phyloP scores from a whole-genome alignment of 2,113 vertebrate genomes.

The Ceyx melanurus region DNA sequence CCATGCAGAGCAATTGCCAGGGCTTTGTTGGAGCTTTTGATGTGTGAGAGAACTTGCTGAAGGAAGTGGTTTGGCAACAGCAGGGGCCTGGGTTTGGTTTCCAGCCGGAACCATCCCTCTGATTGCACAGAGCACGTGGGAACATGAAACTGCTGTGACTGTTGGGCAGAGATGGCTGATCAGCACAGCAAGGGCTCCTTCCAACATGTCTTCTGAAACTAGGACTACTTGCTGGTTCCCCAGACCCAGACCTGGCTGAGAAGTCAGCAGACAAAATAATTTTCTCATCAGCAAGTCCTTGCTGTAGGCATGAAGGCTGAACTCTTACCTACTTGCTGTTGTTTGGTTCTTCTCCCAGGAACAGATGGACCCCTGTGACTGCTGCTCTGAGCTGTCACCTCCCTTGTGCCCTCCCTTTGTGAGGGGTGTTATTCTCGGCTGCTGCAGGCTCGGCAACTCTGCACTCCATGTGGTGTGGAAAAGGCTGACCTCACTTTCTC shows the following conservation, averaged over 20 bases:
- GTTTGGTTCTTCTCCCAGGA: background rate
- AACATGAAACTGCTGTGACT: background rate
- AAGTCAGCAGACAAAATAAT: background rate
- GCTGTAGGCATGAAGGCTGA: background rate
- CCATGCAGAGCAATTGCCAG: background rate
- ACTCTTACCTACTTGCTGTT: background rate
- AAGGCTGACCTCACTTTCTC: background rate
- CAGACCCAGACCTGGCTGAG: background rate
- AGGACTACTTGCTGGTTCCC: background rate
- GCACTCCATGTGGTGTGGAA: background rate
- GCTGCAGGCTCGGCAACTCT: background rate
- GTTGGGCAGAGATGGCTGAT: background rate
- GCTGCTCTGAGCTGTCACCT: background rate
- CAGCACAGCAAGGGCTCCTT: background rate
- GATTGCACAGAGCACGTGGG: background rate
- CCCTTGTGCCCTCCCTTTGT: background rate
- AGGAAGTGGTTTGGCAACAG: constrained; percentile 43
- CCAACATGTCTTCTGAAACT: background rate
- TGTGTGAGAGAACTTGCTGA: background rate
- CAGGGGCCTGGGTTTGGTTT: background rate
- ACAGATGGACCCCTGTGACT: background rate
- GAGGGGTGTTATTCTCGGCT: fast-evolving
- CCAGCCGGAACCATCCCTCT: background rate
- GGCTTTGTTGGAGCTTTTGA: background rate
- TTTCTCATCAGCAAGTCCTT: background rate